These are phyloP conservation scores for Rhipidura dahli DNA, from an alignment of 2,113 vertebrate genomes.

Conservation along the genomic window DNA sequence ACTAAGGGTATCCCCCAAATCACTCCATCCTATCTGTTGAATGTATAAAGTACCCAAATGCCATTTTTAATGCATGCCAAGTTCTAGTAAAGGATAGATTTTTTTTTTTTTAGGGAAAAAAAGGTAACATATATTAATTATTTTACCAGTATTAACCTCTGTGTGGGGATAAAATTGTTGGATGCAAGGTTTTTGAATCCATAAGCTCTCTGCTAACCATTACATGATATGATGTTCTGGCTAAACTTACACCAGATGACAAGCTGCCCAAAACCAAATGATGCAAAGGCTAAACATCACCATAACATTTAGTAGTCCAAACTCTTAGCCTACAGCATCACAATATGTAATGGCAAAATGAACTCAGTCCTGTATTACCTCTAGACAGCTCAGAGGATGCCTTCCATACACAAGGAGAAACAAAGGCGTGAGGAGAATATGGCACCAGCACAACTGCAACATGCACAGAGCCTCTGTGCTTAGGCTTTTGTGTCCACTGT, in stretches of 20 bases:
- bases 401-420: neutral
- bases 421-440: neutral
- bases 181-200: neutral
- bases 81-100: neutral
- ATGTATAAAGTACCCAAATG: neutral
- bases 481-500: neutral
- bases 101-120: neutral
- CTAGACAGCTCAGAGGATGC: neutral
- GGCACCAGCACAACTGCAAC: neutral
- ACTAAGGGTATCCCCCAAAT: neutral
- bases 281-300: neutral
- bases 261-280: neutral
- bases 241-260: neutral
- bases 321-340: neutral
- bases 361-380: neutral
- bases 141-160: neutral
- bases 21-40: neutral
- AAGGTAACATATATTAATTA: neutral
- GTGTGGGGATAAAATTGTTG: neutral
- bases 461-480: neutral
- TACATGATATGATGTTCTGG: neutral
- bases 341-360: neutral
- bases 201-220: neutral
- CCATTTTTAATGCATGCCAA: neutral
- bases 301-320: neutral